Evolutionary conservation across 2,113 vertebrate genomes (phyloP).

Genomic region (Onychostoma macrolepis): DNA sequence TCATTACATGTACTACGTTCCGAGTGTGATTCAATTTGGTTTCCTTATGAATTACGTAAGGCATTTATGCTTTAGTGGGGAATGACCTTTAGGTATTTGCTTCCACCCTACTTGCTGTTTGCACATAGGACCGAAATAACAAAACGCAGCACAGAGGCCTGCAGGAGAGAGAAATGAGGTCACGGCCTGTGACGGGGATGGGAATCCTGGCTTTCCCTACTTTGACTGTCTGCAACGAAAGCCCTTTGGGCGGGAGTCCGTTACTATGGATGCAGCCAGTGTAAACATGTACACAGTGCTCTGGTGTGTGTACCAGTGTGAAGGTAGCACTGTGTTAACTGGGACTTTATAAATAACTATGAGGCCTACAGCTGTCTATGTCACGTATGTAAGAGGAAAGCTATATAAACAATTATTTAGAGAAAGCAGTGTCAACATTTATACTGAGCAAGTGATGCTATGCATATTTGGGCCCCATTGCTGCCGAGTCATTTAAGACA

Average conservation of each 20-base stretch:
- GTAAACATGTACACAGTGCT: conserved; percentile 71
- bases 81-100: conserved; percentile 12
- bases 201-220: conserved; percentile 45
- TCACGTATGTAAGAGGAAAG: conserved; percentile 55
- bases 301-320: conserved; percentile 27
- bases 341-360: conserved; percentile 65
- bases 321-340: conserved; percentile 51
- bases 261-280: conserved; percentile 60
- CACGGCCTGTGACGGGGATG: conserved; percentile 43
- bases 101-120: not conserved
- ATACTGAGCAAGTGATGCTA: conserved; percentile 18
- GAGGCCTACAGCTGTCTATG: conserved; percentile 53
- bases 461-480: conserved; percentile 35
- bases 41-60: conserved; percentile 36
- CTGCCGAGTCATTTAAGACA: conserved; percentile 54
- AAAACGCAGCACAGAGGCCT: conserved; percentile 11
- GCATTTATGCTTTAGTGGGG: not conserved
- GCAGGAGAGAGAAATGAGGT: conserved; percentile 50
- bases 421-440: conserved; percentile 52
- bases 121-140: conserved; percentile 49
- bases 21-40: not conserved
- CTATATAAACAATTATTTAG: conserved; percentile 60
- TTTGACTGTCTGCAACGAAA: conserved; percentile 55
- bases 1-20: not conserved
- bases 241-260: conserved; percentile 54